Evolutionary conservation across 2,113 vertebrate species (phyloP).

Genomic region (Emydocephalus ijimae): DNA sequence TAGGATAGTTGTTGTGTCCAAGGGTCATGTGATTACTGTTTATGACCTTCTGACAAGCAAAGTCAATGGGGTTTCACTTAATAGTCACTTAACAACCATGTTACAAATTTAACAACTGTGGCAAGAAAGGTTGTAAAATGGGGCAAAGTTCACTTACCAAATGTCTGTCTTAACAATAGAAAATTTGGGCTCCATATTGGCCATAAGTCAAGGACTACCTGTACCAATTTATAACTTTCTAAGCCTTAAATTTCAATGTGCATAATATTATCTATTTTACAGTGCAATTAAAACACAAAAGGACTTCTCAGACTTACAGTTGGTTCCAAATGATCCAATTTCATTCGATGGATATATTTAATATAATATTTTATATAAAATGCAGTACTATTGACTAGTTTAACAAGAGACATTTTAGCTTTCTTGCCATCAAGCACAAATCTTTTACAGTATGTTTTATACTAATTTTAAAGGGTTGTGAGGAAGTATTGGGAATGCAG

Average conservation of each 20-base stretch:
- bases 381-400: neutral
- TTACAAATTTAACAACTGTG: neutral
- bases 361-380: neutral
- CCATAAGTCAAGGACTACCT: neutral
- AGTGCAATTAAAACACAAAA: neutral
- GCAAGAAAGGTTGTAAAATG: neutral
- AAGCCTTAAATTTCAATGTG: neutral
- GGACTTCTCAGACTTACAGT: neutral
- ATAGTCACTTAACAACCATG: neutral
- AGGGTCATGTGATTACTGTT: neutral
- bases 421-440: neutral
- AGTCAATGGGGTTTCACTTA: neutral
- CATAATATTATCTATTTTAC: neutral
- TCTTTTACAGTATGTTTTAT: neutral
- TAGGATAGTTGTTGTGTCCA: neutral
- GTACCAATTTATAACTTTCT: neutral
- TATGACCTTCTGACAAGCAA: neutral
- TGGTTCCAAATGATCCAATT: neutral
- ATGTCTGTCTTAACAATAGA: neutral
- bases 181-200: neutral
- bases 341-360: neutral
- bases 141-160: neutral
- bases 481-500: fast-evolving
- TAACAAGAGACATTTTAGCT: neutral
- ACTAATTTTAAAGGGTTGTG: neutral